Conservation (phyloP, 2,888 invertebrate genomes). For the Drosophila villosipedis region DNA sequence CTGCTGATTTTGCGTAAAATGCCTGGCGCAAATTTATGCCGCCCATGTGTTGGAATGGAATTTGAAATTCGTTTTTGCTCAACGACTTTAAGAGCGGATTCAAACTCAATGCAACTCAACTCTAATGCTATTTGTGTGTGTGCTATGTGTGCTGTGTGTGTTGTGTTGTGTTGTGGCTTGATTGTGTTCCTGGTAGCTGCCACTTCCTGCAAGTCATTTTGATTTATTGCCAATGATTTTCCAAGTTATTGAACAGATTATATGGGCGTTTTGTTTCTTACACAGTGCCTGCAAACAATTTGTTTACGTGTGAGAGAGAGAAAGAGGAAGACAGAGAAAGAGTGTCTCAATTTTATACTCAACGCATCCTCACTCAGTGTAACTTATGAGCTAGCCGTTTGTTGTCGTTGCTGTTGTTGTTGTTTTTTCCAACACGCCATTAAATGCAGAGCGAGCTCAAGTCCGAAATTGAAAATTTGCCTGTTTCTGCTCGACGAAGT, state of each 20-base stretch:
- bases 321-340: not conserved
- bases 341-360: constrained; percentile 23
- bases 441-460: constrained; percentile 63
- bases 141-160: too few relatives aligned
- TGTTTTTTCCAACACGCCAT: constrained; percentile 53
- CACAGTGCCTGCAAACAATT: constrained; percentile 70
- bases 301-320: constrained; percentile 63
- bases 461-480: constrained; percentile 70
- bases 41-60: constrained; percentile 72
- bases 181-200: constrained; percentile 50
- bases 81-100: constrained; percentile 51
- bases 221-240: constrained; percentile 84
- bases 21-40: constrained; percentile 71
- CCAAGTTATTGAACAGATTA: constrained; percentile 84
- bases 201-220: constrained; percentile 81
- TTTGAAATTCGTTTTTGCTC: constrained; percentile 65
- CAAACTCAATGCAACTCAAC: constrained; percentile 51
- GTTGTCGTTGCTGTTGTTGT: constrained; percentile 14
- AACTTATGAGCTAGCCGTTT: constrained; percentile 61
- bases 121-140: constrained; percentile 34
- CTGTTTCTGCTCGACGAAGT: constrained; percentile 70
- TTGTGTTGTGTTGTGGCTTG: constrained; percentile 15
- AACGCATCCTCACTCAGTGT: constrained; percentile 28
- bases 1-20: constrained; percentile 77
- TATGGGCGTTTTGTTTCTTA: constrained; percentile 74